These are phyloP conservation scores for Phymastichus coffea DNA, from an alignment of 1,140 invertebrate species.

Conservation along the genomic window DNA sequence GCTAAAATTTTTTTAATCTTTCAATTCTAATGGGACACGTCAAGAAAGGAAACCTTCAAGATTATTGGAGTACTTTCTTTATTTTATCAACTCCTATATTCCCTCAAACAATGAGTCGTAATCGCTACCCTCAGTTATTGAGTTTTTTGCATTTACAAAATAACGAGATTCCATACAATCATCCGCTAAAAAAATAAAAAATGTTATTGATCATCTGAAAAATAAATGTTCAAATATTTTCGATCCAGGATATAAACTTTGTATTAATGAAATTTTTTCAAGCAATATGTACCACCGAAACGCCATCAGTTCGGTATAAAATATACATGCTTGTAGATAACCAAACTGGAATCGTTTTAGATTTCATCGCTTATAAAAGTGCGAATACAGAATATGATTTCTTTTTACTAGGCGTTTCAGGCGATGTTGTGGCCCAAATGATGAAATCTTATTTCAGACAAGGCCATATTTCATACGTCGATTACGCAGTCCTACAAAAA, in stretches of 20 bases:
- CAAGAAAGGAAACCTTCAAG: conserved; percentile 3
- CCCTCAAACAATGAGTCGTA: conserved; percentile 29
- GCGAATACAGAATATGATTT: background rate
- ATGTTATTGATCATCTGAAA: background rate
- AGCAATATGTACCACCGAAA: background rate
- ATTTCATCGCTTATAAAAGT: conserved; percentile 42
- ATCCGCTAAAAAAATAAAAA: background rate
- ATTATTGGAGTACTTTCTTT: conserved; percentile 33
- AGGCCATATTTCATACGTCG: background rate
- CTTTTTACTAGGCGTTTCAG: background rate
- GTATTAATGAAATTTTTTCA: background rate
- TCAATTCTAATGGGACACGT: conserved; percentile 13
- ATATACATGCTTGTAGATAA: background rate
- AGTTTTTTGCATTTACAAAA: conserved; percentile 3
- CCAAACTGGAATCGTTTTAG: conserved; percentile 36
- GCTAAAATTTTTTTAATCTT: conserved; percentile 1
- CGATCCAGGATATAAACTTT: too few species aligned
- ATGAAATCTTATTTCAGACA: background rate
- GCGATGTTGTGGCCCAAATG: background rate
- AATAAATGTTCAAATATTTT: conserved; percentile 2
- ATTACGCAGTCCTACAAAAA: too few species aligned
- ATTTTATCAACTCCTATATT: conserved; percentile 34
- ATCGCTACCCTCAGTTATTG: conserved; percentile 24
- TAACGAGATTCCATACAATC: background rate
- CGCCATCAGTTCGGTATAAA: background rate